Evolutionary conservation across 2,113 vertebrate species (phyloP), one percentile per base, ranked within the genome.

Genomic region (Mastomys natalensis): DNA sequence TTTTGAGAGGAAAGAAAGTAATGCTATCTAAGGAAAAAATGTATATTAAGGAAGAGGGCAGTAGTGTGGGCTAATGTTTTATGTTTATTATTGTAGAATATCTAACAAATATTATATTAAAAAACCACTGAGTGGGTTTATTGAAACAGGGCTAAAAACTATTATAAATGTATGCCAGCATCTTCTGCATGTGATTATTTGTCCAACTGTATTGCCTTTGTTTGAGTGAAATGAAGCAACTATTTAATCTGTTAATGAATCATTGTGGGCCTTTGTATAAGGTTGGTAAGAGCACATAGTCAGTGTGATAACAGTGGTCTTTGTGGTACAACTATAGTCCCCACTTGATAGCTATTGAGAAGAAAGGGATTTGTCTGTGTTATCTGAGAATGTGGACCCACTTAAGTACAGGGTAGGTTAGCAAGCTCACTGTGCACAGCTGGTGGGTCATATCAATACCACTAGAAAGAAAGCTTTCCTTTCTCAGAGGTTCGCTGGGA

Each of bases 171-270:
- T 5, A 72, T 80, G 21, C 17, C 34, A 31, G 1, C 17, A 11
- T 92, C 76, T 64, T 95, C 40, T 90, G 51, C 89, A 78, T 82
- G 58, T 43, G 62, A 77, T 76, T 87, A 87, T 55, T 93, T 87
- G 53, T 31, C 48, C n/a, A 87, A 60, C 55, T 92, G 58, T 77
- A 92, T 34, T 78, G 81, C 51, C 17, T 82, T 94, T 87, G 80
- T 53, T 89, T 76, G n/a, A 76, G 77, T 90, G 45, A 90, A 93
- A 68, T 73, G 21, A 94, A 87, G 29, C 43, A 64, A 31, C 24
- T 93, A 87, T 74, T 91, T 90, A 92, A 90, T 84, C 72, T 87
- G 87, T 94, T 90, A 84, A 55, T 66, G 51, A 91, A 34, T 94
- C 43, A 62, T 24, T 85, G 43, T 31, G 24, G 45, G 62, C 70